A percentile compares a stretch with the other conserved stretches of the same genome.
Evolutionary conservation across 30 jellyfish, hydroid and myxozoan species (phyloP).

Genomic region (Aurelia sp.): DNA sequence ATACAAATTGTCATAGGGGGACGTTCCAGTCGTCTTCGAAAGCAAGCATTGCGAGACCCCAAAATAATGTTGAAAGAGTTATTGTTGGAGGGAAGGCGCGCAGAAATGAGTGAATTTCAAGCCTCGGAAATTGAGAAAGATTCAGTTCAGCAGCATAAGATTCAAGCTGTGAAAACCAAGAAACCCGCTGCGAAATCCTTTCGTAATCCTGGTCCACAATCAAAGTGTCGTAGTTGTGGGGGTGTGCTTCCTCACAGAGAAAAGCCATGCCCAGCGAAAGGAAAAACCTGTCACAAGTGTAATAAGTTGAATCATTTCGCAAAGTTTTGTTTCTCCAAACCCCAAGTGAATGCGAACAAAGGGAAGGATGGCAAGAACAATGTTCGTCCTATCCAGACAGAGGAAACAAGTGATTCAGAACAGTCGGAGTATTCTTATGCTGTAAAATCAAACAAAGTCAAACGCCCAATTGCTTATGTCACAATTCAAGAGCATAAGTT

Average conservation of each 20-base stretch:
- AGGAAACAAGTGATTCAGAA: too few relatives aligned
- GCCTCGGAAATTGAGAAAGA: neutral
- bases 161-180: neutral
- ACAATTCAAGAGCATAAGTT: too few relatives aligned
- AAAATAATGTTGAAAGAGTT: neutral
- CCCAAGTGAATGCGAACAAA: too few relatives aligned
- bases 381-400: too few relatives aligned
- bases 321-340: too few relatives aligned
- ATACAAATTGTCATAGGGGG: neutral
- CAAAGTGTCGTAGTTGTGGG: constrained; percentile 10
- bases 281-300: neutral
- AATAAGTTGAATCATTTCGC: neutral
- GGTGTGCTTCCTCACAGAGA: neutral
- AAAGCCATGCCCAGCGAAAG: constrained; percentile 9
- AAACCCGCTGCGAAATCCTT: neutral
- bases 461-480: too few relatives aligned
- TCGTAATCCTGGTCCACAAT: too few relatives aligned
- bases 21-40: neutral
- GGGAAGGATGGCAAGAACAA: too few relatives aligned
- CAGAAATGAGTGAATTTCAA: constrained; percentile 5
- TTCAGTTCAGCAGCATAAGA: too few relatives aligned
- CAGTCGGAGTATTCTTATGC: too few relatives aligned
- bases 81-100: constrained; percentile 8
- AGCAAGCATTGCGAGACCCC: constrained; percentile 9
- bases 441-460: too few relatives aligned